Base-by-base conservation (phyloP, 23 tunicate species). In the Trididemnum miniatum region DNA sequence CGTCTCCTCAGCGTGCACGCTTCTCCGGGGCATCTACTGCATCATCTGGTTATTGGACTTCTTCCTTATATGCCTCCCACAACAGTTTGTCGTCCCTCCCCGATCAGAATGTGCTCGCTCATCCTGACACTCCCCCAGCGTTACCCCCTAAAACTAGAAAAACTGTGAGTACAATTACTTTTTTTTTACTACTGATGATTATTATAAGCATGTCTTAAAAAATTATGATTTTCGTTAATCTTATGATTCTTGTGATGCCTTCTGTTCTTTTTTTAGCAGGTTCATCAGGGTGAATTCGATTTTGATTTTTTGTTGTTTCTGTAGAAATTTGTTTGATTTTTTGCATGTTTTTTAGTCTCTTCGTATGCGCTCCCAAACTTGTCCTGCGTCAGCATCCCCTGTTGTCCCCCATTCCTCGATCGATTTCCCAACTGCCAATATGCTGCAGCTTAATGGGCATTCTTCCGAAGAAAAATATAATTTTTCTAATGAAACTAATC, bases 71-170 rank as follows among this genome's bases (percentile, higher is more conserved):
- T 50, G 51, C 79, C 1, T 82, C 86, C 7, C 31, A 73, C 31
- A 59, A 73, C 59, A 74, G 81, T 39, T n/a, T 83, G 4, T 73
- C 87, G 4, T 83, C 87, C 0, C 50, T 82, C 22, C 69, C 72
- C 25, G 86, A 82, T 25, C 86, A 82, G 27, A 67, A 31, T n/a
- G 12, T 3, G 2, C 75, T 33, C 4, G 29, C 67, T 26, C 67
- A 62, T n/a, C 75, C 51, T 1, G 85, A 83, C 24, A 82, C 81
- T 15, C 97, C 97, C 4, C 97, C 97, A 22, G 81, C 84, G 4
- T 77, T 91, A 1, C 97, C 97, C 12, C 97, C 97, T 22, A 74
- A 74, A 39, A 74, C 60, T 74, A 24, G 60, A n/a, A 74, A 74
- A 74, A 59, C 59, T 3, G 79, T 74, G 26, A 37, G 79, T 74